A percentile compares a stretch with the other conserved stretches of the same genome.
These are phyloP conservation scores for Nipponia nippon DNA, from an alignment of 2,113 vertebrate genomes.

Conservation along the genomic window DNA sequence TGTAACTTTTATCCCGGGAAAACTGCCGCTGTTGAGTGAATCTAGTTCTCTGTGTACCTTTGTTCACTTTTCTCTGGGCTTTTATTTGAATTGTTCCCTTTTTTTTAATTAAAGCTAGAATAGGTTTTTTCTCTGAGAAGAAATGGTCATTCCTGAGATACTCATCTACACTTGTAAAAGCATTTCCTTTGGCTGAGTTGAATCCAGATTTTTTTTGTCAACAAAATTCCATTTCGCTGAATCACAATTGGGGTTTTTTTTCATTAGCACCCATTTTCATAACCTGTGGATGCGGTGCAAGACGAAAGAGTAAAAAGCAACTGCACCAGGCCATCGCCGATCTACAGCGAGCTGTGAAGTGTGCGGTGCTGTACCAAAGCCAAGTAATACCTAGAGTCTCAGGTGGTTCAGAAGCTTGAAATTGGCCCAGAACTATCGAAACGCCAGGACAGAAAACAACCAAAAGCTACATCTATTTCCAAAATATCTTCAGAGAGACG, in stretches of 20 bases:
- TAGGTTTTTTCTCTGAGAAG: not conserved
- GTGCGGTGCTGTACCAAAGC: not conserved
- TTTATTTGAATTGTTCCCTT: not conserved
- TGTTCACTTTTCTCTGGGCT: not conserved
- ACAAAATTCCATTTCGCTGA: constrained; percentile 50
- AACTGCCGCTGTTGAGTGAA: not conserved
- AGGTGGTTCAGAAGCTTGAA: not conserved
- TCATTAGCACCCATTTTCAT: constrained; percentile 29
- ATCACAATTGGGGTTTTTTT: constrained; percentile 9
- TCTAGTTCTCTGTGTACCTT: not conserved
- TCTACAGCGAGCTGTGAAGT: not conserved
- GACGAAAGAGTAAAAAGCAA: not conserved
- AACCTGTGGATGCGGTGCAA: not conserved
- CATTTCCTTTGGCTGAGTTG: constrained; percentile 31
- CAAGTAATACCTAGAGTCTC: not conserved
- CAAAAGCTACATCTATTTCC: not conserved
- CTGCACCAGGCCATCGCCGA: not conserved
- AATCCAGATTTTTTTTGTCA: constrained; percentile 43
- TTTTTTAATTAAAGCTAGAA: not conserved
- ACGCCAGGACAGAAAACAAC: not conserved
- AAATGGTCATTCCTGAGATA: constrained; percentile 17
- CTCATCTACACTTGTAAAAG: constrained; percentile 2
- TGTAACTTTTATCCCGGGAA: not conserved
- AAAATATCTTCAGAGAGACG: not conserved
- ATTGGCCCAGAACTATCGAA: not conserved